Evolutionary conservation across 2,113 vertebrate species (phyloP).

Genomic region (Urocitellus parryii): DNA sequence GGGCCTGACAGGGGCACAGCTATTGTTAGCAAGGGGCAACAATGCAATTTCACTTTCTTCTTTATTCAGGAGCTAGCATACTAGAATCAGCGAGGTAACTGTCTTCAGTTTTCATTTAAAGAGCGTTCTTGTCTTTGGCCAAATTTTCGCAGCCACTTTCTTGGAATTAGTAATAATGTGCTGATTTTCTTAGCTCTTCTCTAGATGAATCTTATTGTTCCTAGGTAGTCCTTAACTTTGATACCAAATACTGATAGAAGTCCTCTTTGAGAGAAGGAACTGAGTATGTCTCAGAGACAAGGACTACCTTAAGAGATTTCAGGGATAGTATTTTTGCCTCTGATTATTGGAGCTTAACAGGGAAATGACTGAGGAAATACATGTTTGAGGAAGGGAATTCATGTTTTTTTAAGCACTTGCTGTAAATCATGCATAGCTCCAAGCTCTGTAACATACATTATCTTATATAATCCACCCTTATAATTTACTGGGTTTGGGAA

Average conservation of each 20-base stretch:
- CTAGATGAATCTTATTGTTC: not conserved
- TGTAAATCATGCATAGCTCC: not conserved
- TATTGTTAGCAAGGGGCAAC: slow-evolving; percentile 4
- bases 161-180: not conserved
- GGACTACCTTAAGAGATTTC: not conserved
- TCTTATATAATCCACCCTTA: not conserved
- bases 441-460: not conserved
- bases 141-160: not conserved
- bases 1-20: slow-evolving; percentile 26
- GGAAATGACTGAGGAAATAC: not conserved
- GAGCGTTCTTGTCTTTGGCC: not conserved
- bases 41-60: slow-evolving; percentile 20
- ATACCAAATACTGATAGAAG: not conserved
- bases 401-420: not conserved
- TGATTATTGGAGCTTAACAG: not conserved
- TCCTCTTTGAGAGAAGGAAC: not conserved
- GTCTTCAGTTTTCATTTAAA: slow-evolving; percentile 14
- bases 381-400: not conserved
- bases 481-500: not conserved
- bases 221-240: not conserved
- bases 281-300: not conserved
- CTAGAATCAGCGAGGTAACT: not conserved
- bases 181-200: not conserved
- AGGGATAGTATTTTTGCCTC: not conserved
- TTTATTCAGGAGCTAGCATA: not conserved